Evolutionary conservation across 2,888 invertebrate species (phyloP).

Genomic region (Apodemia zela): DNA sequence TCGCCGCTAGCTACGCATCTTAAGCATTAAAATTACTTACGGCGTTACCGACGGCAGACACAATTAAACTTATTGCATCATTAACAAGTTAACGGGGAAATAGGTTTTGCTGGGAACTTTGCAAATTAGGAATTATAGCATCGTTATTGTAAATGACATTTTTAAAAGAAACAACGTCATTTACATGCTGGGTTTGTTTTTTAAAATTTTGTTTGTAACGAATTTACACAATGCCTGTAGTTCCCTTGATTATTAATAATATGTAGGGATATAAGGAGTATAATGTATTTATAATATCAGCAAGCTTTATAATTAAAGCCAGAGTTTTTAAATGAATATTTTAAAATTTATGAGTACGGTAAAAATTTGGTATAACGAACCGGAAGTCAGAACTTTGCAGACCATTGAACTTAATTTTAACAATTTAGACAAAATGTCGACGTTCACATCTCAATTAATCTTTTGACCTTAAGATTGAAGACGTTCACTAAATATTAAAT

Average conservation of each 20-base stretch:
- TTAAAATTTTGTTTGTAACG: background rate
- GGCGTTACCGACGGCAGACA: constrained; percentile 41
- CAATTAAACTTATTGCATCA: constrained; percentile 46
- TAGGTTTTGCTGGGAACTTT: constrained; percentile 11
- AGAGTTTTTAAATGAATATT: background rate
- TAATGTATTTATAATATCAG: too few species aligned
- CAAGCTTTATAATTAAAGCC: too few species aligned
- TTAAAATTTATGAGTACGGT: background rate
- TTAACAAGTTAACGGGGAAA: constrained; percentile 34
- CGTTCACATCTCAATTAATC: background rate
- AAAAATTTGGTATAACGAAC: background rate
- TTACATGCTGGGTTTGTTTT: background rate
- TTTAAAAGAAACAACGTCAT: background rate
- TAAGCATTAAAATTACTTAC: constrained; percentile 43
- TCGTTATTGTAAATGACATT: background rate
- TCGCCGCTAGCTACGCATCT: constrained; percentile 65
- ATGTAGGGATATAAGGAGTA: too few species aligned
- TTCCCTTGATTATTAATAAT: too few species aligned
- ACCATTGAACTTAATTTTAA: background rate
- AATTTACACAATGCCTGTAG: too few species aligned
- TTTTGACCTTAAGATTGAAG: background rate
- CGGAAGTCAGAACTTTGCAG: too few species aligned
- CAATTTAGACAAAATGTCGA: background rate
- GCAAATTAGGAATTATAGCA: constrained; percentile 3
- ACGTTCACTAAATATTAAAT: background rate